Evolutionary conservation across 2,888 invertebrate species (phyloP), one percentile per base, ranked within the genome.

Genomic region (Apotomis betuletana): DNA sequence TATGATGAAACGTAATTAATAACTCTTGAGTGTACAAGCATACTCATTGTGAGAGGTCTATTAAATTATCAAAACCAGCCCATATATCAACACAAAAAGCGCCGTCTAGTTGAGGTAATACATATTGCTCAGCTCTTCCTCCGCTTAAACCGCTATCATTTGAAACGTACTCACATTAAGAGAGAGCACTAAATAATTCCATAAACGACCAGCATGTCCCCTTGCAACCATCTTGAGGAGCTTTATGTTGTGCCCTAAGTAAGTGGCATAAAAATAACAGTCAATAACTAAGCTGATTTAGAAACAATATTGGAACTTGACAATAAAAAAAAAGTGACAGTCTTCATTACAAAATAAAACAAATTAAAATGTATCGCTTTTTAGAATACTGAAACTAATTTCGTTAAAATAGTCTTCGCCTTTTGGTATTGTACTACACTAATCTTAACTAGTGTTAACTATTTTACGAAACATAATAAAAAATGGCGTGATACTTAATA

Each of bases 101-200:
- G 60, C 54, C 12, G 46, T 60, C 52, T 52, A 41, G 60, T 54
- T 54, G 68, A 61, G 54, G 46, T 61, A 54, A 55, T 61, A 61
- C 60, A 54, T 69, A 69, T 61, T 61, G 61, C 61, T 54, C 54
- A 68, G 60, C 54, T 60, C 61, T 69, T 69, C 46, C 68, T 38
- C 60, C 68, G 55, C 61, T 69, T 61, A 69, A 69, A 69, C 46
- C 61, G 61, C 60, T 55, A 69, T 61, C 60, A 69, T 69, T 68
- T 69, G 54, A 69, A 69, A 69, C 61, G 68, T 69, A 61, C 55
- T 69, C 46, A 61, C 61, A 69, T 69, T 69, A 61, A 69, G 68
- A 69, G 54, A 61, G 54, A 61, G 54, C 68, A 69, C 68, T 69
- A 69, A 69, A 69, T 69, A 69, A 69, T 69, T 69, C 61, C 68